Conservation (phyloP, 2,888 invertebrate species). For the Tuta absoluta region DNA sequence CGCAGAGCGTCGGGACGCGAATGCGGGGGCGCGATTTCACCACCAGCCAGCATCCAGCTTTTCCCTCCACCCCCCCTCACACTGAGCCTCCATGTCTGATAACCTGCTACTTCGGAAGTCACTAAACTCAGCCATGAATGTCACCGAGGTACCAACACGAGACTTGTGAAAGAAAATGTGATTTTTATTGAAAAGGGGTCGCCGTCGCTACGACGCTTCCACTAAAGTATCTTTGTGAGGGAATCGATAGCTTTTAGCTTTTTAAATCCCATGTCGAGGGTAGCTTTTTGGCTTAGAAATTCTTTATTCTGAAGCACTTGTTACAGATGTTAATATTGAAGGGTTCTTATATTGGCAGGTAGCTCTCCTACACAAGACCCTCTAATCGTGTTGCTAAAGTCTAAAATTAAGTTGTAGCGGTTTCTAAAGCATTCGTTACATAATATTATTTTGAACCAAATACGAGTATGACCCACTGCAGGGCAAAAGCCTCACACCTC, state of each 20-base stretch:
- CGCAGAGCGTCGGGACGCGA: constrained; percentile 64
- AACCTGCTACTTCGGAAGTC: constrained; percentile 81
- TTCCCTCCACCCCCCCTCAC: constrained; percentile 63
- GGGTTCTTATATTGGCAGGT: no score
- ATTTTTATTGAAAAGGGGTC: constrained; percentile 76
- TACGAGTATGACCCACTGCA: no score
- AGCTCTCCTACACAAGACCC: no score
- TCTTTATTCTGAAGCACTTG: constrained; percentile 3
- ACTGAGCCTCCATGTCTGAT: constrained; percentile 63
- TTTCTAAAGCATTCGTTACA: no score
- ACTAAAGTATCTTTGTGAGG: constrained; percentile 46
- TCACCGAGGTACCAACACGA: constrained; percentile 68
- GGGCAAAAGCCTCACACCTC: no score
- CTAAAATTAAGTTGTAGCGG: no score
- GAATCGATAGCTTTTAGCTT: constrained; percentile 17
- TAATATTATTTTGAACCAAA: no score
- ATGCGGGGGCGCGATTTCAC: constrained; percentile 64
- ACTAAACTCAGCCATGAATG: constrained; percentile 77
- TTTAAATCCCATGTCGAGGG: constrained; percentile 1
- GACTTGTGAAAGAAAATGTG: constrained; percentile 72
- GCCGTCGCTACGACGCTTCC: constrained; percentile 34
- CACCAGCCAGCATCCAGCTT: constrained; percentile 60
- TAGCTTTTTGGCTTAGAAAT: constrained; percentile 4
- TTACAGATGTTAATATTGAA: background rate
- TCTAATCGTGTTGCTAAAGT: no score